Evolutionary conservation across 2,888 invertebrate genomes (phyloP), one percentile per base, ranked within the genome.

Genomic region (Chirona hameri): DNA sequence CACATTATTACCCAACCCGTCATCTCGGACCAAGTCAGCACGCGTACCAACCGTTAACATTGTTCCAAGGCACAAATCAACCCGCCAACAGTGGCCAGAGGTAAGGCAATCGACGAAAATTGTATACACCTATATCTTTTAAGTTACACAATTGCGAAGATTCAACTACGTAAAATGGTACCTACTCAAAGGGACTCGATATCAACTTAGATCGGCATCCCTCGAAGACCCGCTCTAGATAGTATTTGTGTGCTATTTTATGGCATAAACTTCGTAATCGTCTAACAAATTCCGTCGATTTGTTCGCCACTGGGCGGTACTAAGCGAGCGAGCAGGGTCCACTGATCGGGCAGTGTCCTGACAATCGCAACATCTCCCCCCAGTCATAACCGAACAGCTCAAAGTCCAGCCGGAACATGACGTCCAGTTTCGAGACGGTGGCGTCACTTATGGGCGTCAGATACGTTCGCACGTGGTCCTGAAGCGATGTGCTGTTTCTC

Each of bases 361-460:
- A 84, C 52, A 48, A 57, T 31, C 69, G 48, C 27, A 84, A 81
- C 21, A 84, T 81, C 27, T 82, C 83, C 76, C 82, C 57, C 48
- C 84, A 84, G 80, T 82, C 83, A 82, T 85, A 85, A n/a, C 83
- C 83, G 57, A 84, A 85, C 72, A 85, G 52, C 27, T 84, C 83
- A 80, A 84, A 85, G 69, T 84, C 84, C 5, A 84, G 69, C 21
- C 31, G 24, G 80, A 81, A 85, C 15, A 55, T 27, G 0, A 52
- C 82, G 65, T 83, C 83, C 9, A 84, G 80, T 21, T 83, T 52
- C 57, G 82, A 80, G 39, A 85, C 83, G 48, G 84, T 81, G 15
- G 81, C n/a, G 9, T 83, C 81, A 12, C 81, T 57, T 1, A 85
- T 82, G 31, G 65, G 52, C 12, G 76, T n/a, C 52, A 84, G 84